Evolutionary conservation across 2,113 vertebrate genomes (phyloP).

Genomic region (Aptenodytes patagonicus): DNA sequence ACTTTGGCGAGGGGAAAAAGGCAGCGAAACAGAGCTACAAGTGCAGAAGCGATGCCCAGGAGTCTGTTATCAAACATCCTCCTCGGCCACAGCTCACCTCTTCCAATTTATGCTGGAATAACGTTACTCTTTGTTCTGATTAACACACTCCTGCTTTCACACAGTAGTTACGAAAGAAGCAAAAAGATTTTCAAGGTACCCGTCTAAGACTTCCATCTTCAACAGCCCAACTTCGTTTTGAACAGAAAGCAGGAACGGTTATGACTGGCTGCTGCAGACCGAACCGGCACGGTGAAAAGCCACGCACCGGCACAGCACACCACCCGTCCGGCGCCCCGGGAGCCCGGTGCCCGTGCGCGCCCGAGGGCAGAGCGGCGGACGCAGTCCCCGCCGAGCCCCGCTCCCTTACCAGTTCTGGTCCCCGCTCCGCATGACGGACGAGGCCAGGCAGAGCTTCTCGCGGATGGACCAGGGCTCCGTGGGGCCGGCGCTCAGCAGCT

Average conservation of each 20-base stretch:
- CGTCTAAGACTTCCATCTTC: accelerated
- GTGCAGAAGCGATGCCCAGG: background rate
- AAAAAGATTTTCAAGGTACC: accelerated
- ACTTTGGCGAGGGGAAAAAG: background rate
- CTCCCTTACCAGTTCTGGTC: conserved; percentile 94
- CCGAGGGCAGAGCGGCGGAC: too few species aligned
- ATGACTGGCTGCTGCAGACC: accelerated
- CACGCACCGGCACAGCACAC: accelerated
- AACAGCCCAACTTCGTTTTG: background rate
- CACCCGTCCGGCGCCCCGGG: background rate
- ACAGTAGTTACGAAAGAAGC: accelerated
- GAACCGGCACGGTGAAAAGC: accelerated
- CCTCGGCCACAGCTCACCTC: background rate
- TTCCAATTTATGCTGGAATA: background rate
- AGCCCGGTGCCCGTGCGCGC: accelerated
- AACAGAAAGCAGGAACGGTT: too few species aligned
- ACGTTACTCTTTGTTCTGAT: background rate
- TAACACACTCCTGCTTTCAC: background rate
- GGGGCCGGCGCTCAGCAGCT: conserved; percentile 89
- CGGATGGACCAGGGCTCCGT: conserved; percentile 97
- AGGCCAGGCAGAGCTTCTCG: conserved; percentile 96
- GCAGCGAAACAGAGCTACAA: background rate
- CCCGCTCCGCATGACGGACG: conserved; percentile 97
- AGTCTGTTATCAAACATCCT: background rate
- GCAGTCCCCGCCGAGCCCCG: too few species aligned